Conservation (phyloP, 1,140 invertebrate genomes). For the Hycleus cichorii region DNA sequence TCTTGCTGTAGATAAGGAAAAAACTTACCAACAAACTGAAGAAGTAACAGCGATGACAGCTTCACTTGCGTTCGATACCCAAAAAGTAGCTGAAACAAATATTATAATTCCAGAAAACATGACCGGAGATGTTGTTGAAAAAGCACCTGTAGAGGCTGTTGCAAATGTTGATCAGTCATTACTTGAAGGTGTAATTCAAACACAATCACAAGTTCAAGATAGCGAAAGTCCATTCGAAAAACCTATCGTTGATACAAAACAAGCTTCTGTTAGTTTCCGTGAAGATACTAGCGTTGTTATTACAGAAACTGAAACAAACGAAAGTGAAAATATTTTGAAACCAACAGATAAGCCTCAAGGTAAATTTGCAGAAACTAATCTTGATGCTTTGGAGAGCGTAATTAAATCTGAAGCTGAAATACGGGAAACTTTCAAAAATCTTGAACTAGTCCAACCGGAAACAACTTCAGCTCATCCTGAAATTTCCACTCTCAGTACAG, state of each 20-base stretch:
- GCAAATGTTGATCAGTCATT: conserved; percentile 38
- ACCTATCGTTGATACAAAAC: conserved; percentile 20
- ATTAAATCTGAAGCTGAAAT: conserved; percentile 42
- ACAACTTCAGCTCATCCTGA: conserved; percentile 40
- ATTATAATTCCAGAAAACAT: conserved; percentile 35
- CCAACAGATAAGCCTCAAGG: conserved; percentile 14
- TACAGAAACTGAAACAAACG: conserved; percentile 17
- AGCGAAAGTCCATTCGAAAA: conserved; percentile 33
- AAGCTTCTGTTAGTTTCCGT: conserved; percentile 28
- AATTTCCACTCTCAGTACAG: conserved; percentile 41
- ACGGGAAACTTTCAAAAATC: conserved; percentile 45
- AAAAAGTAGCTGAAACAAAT: conserved; percentile 42
- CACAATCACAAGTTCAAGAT: conserved; percentile 34
- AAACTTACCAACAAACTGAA: conserved; percentile 33
- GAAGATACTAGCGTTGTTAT: conserved; percentile 28
- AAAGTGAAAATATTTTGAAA: conserved; percentile 7
- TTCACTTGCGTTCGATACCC: conserved; percentile 32
- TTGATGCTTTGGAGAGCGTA: conserved; percentile 41
- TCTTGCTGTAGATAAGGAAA: conserved; percentile 44
- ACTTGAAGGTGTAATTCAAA: conserved; percentile 35
- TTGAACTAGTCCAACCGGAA: conserved; percentile 49
- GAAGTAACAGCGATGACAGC: conserved; percentile 38
- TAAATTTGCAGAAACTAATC: conserved; percentile 32
- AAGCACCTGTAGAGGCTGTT: conserved; percentile 3
- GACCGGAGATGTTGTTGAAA: conserved; percentile 29